phyloP scores from a whole-genome alignment of 1,140 invertebrate species.

The Penaeus japonicus region DNA sequence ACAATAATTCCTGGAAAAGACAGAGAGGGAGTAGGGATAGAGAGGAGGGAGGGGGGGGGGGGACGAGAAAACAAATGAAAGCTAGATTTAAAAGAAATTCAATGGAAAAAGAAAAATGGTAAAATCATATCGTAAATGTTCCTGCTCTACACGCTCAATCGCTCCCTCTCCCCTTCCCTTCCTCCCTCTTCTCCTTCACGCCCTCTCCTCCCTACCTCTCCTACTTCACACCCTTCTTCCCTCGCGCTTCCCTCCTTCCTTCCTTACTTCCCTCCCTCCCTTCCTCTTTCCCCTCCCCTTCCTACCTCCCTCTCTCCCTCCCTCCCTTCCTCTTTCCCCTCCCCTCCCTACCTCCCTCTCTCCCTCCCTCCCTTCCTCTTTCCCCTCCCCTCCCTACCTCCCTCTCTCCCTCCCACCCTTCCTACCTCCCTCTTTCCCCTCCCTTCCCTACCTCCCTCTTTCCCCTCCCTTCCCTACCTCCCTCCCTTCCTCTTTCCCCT shows the following conservation, averaged over 20 bases:
- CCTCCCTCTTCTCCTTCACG: no score
- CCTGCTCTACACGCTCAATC: no score
- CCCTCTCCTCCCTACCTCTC: neutral
- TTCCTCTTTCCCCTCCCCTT: no score
- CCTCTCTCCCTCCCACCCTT: neutral
- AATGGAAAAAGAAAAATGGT: no score
- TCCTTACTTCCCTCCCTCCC: neutral
- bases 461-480: neutral
- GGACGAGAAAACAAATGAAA: no score
- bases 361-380: neutral
- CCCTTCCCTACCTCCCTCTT: neutral
- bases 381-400: neutral
- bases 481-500: neutral
- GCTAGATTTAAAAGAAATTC: no score
- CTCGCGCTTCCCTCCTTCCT: neutral
- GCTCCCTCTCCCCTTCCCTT: no score
- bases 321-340: neutral
- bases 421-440: neutral
- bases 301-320: neutral
- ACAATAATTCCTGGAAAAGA: no score
- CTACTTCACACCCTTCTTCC: neutral
- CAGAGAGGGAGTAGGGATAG: no score
- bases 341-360: neutral
- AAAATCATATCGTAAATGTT: no score
- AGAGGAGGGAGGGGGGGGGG: no score